Percentiles rank a stretch among this genome's conserved stretches.
Conservation (phyloP, 2,888 invertebrate genomes). For the Trissolcus brochymenae region DNA sequence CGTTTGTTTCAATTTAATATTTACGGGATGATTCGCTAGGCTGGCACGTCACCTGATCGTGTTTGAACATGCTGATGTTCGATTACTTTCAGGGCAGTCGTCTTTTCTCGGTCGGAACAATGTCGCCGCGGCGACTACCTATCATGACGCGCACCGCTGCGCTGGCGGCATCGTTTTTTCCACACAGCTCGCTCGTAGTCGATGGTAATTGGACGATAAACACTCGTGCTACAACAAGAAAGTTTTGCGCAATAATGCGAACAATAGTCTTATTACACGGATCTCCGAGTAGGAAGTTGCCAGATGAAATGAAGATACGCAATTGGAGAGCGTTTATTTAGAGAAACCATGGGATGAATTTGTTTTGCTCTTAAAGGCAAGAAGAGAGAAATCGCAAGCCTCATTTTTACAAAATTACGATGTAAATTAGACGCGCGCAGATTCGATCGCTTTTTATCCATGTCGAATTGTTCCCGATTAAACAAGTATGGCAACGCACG, state of each 20-base stretch:
- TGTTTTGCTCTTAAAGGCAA: slow-evolving; percentile 39
- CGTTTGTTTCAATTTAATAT: slow-evolving; percentile 62
- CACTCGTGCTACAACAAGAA: slow-evolving; percentile 57
- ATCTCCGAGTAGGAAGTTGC: slow-evolving; percentile 55
- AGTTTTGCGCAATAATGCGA: slow-evolving; percentile 59
- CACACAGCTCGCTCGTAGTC: slow-evolving; percentile 59
- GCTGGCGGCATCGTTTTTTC: slow-evolving; percentile 58
- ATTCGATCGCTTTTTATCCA: slow-evolving; percentile 4
- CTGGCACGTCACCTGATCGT: slow-evolving; percentile 63
- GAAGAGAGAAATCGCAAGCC: slow-evolving; percentile 29
- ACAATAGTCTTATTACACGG: slow-evolving; percentile 59
- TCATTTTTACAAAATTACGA: slow-evolving; percentile 28
- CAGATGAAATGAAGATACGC: slow-evolving; percentile 56
- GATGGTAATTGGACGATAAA: slow-evolving; percentile 67
- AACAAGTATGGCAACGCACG: neutral
- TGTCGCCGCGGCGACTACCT: slow-evolving; percentile 56
- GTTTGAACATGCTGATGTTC: slow-evolving; percentile 56
- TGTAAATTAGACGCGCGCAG: slow-evolving; percentile 17
- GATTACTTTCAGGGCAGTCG: slow-evolving; percentile 52
- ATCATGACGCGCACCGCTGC: slow-evolving; percentile 50
- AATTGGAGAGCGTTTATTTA: slow-evolving; percentile 52
- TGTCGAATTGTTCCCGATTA: neutral
- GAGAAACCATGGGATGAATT: slow-evolving; percentile 50
- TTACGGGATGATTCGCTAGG: slow-evolving; percentile 69
- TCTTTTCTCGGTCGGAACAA: slow-evolving; percentile 53